Evolutionary conservation across 2,888 invertebrate species (phyloP), one percentile per base, ranked within the genome.

Genomic region (Pseudolycoriella hygida): DNA sequence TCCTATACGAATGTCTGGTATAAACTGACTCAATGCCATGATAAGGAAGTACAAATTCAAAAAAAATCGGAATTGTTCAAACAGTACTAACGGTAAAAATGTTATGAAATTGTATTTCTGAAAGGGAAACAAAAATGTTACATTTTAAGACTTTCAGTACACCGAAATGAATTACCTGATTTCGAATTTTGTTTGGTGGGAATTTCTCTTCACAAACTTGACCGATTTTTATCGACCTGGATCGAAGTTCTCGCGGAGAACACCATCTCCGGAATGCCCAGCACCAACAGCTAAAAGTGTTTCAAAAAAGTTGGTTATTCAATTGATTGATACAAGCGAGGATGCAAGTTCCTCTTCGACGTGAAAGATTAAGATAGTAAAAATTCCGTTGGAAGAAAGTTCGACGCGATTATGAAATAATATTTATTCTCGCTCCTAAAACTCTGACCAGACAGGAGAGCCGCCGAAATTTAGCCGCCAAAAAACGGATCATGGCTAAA

Each of bases 41-140:
- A 97, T 74, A 53, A 99, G 71, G 68, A 99, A 99, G 65, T 96
- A 98, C 47, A 99, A 68, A 68, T 99, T 99, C 52, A 99, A 73
- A 67, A 99, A 99, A 69, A 96, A 97, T 56, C 92, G 86, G 70
- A 99, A 99, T 69, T 99, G 98, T 67, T 99, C 93, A 68, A 83
- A 98, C 50, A 98, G 73, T 49, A 98, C 96, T 67, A 87, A 61
- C 3, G 89, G 89, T 56, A 89, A 71, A 70, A 89, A 89, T 60
- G 88, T 86, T 54, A 89, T 73, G 54, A 87, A 74, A 66, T 88
- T 97, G 71, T 97, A 98, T 74, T 99, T 99, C 71, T 92, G 86
- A 30, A 46, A 48, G 48, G 49, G 15, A 45, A 40, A 15, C 34
- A 34, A 4, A 4, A 34, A 34, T 34, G 5, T 5, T 8, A 10